phyloP scores from a whole-genome alignment of 2,888 invertebrate species.

The Entomobrya proxima region DNA sequence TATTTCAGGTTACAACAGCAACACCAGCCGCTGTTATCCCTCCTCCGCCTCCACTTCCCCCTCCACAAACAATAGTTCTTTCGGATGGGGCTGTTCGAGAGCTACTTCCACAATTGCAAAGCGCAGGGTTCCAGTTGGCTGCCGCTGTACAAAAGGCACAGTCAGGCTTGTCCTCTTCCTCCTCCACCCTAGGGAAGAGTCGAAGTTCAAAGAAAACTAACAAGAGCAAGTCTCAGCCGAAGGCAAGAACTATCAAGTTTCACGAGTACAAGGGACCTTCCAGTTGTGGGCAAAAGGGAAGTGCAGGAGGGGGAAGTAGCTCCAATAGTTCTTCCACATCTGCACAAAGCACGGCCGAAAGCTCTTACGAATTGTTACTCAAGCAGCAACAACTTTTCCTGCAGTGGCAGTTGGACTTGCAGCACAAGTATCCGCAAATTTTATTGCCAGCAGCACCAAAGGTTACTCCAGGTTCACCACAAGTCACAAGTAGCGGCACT shows the following conservation, averaged over 20 bases:
- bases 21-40: conserved; percentile 69
- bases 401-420: conserved; percentile 89
- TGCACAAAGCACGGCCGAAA: conserved; percentile 80
- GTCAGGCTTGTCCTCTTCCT: conserved; percentile 76
- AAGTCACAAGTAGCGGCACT: not conserved
- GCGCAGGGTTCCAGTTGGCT: conserved; percentile 57
- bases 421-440: conserved; percentile 81
- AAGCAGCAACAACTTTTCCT: conserved; percentile 96
- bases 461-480: not conserved
- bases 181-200: conserved; percentile 78
- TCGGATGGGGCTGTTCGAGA: conserved; percentile 59
- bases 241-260: conserved; percentile 94
- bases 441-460: conserved; percentile 60
- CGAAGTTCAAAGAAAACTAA: conserved; percentile 74
- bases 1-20: conserved; percentile 76
- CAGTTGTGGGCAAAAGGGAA: conserved; percentile 84
- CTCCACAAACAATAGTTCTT: conserved; percentile 54
- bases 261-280: conserved; percentile 98
- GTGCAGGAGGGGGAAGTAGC: conserved; percentile 3
- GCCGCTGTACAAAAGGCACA: conserved; percentile 71
- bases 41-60: conserved; percentile 69
- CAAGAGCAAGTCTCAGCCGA: conserved; percentile 88
- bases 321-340: conserved; percentile 77
- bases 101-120: conserved; percentile 69
- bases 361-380: conserved; percentile 92